Conservation (phyloP, 2,888 invertebrate genomes). For the Zonitis immaculata region DNA sequence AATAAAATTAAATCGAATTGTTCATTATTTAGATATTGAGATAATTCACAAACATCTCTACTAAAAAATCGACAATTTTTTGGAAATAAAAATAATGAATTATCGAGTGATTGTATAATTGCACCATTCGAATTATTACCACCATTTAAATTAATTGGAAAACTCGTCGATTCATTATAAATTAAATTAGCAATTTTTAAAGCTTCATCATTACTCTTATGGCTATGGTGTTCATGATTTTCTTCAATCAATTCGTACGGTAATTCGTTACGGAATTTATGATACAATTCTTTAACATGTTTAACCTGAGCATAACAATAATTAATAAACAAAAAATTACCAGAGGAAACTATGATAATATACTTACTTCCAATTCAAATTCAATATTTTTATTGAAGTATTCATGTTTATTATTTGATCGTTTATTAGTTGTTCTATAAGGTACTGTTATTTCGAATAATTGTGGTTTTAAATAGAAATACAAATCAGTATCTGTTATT, state of each 20-base stretch:
- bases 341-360: neutral
- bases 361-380: slow-evolving; percentile 12
- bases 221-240: neutral
- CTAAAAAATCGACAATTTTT: slow-evolving; percentile 62
- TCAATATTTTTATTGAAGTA: slow-evolving; percentile 7
- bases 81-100: slow-evolving; percentile 62
- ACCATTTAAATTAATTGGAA: slow-evolving; percentile 35
- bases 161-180: slow-evolving; percentile 24
- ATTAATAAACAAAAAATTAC: no score
- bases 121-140: slow-evolving; percentile 54
- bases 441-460: slow-evolving; percentile 51
- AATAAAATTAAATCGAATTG: slow-evolving; percentile 77
- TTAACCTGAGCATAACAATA: slow-evolving; percentile 11
- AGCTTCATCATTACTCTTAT: slow-evolving; percentile 24
- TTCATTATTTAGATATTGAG: slow-evolving; percentile 46
- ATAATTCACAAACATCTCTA: slow-evolving; percentile 59
- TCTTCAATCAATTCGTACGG: slow-evolving; percentile 21
- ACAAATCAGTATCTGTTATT: slow-evolving; percentile 33
- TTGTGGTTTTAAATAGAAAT: slow-evolving; percentile 41
- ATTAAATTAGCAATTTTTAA: slow-evolving; percentile 27
- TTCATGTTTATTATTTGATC: slow-evolving; percentile 11
- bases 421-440: slow-evolving; percentile 34
- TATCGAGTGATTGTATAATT: slow-evolving; percentile 50
- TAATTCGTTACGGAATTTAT: slow-evolving; percentile 18
- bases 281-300: slow-evolving; percentile 27